These are phyloP conservation scores for Channa striata DNA, from an alignment of 2,797 vertebrate species.

Conservation along the genomic window DNA sequence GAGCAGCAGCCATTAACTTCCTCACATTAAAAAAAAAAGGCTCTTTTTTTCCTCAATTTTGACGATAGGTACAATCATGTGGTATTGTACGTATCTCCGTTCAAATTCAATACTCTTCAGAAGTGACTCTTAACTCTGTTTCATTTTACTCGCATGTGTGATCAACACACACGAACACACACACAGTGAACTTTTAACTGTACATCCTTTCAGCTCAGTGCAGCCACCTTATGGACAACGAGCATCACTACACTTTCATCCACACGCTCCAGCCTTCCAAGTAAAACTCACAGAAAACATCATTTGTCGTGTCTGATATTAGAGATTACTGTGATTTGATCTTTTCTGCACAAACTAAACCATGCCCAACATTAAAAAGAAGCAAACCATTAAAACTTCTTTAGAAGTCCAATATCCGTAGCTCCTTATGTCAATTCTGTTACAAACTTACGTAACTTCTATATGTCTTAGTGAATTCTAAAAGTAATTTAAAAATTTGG, in stretches of 20 bases:
- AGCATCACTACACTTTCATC: slow-evolving; percentile 40
- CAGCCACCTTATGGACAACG: slow-evolving; percentile 57
- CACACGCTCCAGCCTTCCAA: too few species aligned
- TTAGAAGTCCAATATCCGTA: slow-evolving; percentile 5
- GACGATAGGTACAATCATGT: too few species aligned
- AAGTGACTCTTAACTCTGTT: neutral
- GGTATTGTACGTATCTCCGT: neutral
- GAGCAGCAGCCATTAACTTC: neutral
- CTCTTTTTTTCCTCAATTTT: neutral
- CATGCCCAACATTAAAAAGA: neutral
- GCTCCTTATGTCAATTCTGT: slow-evolving; percentile 6
- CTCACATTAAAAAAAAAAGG: neutral
- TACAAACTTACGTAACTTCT: slow-evolving; percentile 19
- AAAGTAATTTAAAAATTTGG: neutral
- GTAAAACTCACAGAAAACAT: too few species aligned
- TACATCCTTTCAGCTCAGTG: slow-evolving; percentile 15
- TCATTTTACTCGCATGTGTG: neutral
- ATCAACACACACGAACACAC: neutral
- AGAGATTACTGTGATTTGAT: neutral
- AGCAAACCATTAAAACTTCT: neutral
- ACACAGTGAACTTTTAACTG: neutral
- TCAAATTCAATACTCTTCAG: neutral
- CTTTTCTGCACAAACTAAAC: neutral
- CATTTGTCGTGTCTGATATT: neutral
- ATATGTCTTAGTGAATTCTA: neutral